Base-by-base conservation (phyloP, 1,140 invertebrate genomes). In the Rhysida immarginata region DNA sequence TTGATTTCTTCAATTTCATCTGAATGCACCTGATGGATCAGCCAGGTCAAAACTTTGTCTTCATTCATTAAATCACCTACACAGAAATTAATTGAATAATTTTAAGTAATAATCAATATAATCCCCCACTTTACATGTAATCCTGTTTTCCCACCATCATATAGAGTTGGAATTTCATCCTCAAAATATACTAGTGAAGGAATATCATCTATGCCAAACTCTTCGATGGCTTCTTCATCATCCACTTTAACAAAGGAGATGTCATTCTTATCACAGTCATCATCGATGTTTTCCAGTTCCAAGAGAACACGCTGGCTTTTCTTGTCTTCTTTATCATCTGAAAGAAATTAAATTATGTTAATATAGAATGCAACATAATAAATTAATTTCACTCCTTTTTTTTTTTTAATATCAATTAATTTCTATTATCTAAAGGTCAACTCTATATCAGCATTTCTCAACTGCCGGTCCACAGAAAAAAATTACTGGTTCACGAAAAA, bases 161-260 rank as follows among this genome's bases (percentile, higher is more conserved):
- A 95, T 62, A 93, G 76, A 72, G 87, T 91, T 55, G 90, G 89
- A 68, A 93, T 85, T 68, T 87, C 81, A 66, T 90, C 89, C 70
- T 94, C 88, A 70, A 92, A 95, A 70, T 92, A 94, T 54, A 95
- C 87, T 56, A 95, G 82, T 46, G 84, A 77, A 43, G 90, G 90
- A 26, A 87, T 69, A 55, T 81, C 75, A 65, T 92, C 85, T 60
- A 93, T 87, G 60, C 89, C 89, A 69, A 85, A 92, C 62, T 88
- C 84, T 60, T 77, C 78, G 45, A 85, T 84, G 23, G 85, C 85
- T 60, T 80, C 78, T 24, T 80, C 75, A 68, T 93, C 87, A 62
- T 90, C 87, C 60, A 93, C 91, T 72, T 93, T 93, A 1, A 94
- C 89, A 69, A 95, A 92, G 68, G 91, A 86, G 62, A 95, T 93